These are phyloP conservation scores for Reinhardtius hippoglossoides DNA, from an alignment of 2,113 vertebrate genomes.

Conservation along the genomic window DNA sequence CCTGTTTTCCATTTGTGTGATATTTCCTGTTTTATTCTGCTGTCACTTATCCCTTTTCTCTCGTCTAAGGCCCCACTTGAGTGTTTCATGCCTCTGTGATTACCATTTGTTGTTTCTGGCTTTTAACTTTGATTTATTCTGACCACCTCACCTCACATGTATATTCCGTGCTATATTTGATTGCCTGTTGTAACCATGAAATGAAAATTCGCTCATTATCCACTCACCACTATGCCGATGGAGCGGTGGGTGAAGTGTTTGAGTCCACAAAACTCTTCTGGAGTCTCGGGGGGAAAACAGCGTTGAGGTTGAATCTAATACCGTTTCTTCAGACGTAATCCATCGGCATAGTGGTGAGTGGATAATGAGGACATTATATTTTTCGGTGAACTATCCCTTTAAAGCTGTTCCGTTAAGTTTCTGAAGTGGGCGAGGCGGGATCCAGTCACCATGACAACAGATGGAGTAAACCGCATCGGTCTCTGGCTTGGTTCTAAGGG, in stretches of 20 bases:
- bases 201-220: too few species aligned
- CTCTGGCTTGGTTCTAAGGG: constrained; percentile 6
- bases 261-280: too few species aligned
- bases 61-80: too few species aligned
- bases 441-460: constrained; percentile 56
- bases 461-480: constrained; percentile 24
- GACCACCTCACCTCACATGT: too few species aligned
- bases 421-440: constrained; percentile 27
- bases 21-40: background rate
- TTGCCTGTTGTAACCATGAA: background rate
- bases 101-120: background rate
- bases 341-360: background rate
- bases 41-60: too few species aligned
- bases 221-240: too few species aligned
- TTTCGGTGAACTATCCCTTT: background rate
- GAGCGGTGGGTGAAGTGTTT: too few species aligned
- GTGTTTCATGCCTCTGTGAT: too few species aligned
- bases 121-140: background rate
- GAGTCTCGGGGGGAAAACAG: too few species aligned
- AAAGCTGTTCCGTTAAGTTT: constrained; percentile 29
- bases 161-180: background rate
- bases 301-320: too few species aligned
- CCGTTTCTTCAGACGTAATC: too few species aligned
- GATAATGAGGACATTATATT: background rate
- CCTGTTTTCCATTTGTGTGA: background rate